Evolutionary conservation across 2,797 vertebrate genomes (phyloP), one percentile per base, ranked within the genome.

Genomic region (Myiotriccus ornatus): DNA sequence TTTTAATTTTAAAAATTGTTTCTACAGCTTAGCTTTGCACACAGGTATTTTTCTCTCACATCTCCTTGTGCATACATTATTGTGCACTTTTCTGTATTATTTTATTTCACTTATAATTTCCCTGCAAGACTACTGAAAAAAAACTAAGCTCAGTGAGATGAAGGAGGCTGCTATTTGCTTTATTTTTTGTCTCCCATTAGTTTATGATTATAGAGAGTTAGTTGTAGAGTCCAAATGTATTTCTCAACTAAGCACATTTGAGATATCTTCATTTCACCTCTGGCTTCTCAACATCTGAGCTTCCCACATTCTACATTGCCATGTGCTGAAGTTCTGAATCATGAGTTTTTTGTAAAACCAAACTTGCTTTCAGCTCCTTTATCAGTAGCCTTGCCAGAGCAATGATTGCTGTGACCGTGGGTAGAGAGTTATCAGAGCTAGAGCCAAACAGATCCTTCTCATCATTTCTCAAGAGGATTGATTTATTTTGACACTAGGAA

Each of bases 151-250:
- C 25, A 60, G 5, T 12, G 16, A 43, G 15, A 47, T 25, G 1
- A 20, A 57, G 14, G 15, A 62, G 13, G 49, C 5, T 56, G 17
- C 2, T 37, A 23, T 18, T 71, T 32, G 7, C 44, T 68, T 47
- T 1, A 19, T 11, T 32, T 9, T 19, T 32, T 7, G 15, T 2
- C 2, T 28, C 7, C 2, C 12, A 50, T 16, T 8, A 32, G 2
- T 50, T 93, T 90, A 57, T 64, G 1, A 22, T 32, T 57, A 16
- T 37, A 67, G 4, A 39, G n/a, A 59, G 16, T 52, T 71, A 52
- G 6, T 30, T 59, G 21, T 44, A 20, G 14, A 74, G 24, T 74
- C 49, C 44, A 77, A 89, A n/a, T 24, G 6, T n/a, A 53, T 89
- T 93, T 74, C 55, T 86, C 23, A 79, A 3, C 21, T 43, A 62